Evolutionary conservation across 1,140 invertebrate genomes (phyloP), one percentile per base, ranked within the genome.

Genomic region (Drosophila baimaii): DNA sequence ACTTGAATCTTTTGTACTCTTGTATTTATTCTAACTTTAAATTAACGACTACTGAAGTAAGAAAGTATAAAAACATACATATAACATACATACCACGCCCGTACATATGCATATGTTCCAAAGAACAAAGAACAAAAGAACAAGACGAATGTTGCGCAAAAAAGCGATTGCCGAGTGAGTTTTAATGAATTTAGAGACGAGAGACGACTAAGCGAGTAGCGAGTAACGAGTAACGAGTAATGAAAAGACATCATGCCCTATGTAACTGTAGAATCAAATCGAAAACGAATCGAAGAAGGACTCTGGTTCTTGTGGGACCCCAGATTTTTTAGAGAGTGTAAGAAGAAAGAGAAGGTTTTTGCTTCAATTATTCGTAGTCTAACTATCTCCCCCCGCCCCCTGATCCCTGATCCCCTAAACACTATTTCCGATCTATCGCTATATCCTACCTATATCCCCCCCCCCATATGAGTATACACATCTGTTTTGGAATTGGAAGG

Each of bases 131-230:
- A n/a, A 5, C 3, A 23, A 25, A 10, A 5, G 23, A n/a, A n/a
- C 35, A 39, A 62, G 44, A 51, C n/a, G 23, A 64, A 49, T 49
- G 46, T 55, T 71, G 58, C 61, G 58, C 52, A 62, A 69, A 39
- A n/a, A n/a, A 3, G 35, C 59, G 35, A 68, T 59, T 61, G 77
- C 47, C 54, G 54, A 80, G 77, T 79, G 77, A 79, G 63, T 83
- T 84, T 76, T 54, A 79, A 77, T 62, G 65, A 84, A 84, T 84
- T 84, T 77, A 84, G 37, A 54, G 29, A 76, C 47, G 27, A 51
- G 49, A 51, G 17, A 19, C 29, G 27, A 31, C 27, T 31, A 56
- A 44, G 4, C 2, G 2, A 51, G 25, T 19, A 31, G 13, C 5
- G 29, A 37, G 23, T 27, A 52, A 43, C 9, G 39, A 44, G 7